Conservation (phyloP, 2,888 invertebrate genomes). For the Iphiclides podalirius region DNA sequence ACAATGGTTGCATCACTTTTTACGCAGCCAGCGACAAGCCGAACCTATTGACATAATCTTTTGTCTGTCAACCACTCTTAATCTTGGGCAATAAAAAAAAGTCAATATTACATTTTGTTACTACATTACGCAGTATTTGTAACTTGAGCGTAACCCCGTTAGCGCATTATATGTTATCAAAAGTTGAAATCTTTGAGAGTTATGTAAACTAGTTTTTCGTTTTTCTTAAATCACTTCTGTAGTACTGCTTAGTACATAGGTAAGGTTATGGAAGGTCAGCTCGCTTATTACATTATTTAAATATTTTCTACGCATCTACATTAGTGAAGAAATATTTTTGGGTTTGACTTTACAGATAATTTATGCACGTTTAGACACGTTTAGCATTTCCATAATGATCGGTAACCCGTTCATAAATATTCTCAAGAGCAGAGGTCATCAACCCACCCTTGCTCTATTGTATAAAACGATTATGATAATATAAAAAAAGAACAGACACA, state of each 20-base stretch:
- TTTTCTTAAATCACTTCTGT: no score
- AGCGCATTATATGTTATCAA: no score
- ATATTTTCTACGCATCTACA: no score
- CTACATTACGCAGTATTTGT: neutral
- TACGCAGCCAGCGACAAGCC: neutral
- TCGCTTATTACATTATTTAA: no score
- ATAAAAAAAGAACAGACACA: slow-evolving; percentile 1
- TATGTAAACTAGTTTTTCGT: no score
- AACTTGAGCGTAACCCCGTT: neutral
- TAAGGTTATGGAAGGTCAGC: no score
- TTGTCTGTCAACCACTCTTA: neutral
- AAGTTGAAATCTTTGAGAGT: no score
- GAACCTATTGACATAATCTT: slow-evolving; percentile 13
- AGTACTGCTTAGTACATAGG: no score
- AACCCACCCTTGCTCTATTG: slow-evolving; percentile 17
- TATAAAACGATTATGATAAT: slow-evolving; percentile 19
- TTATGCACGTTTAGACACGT: neutral
- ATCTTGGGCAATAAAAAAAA: neutral
- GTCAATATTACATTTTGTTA: neutral
- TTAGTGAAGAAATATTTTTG: no score
- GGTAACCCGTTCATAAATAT: slow-evolving; percentile 11
- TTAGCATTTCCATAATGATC: neutral
- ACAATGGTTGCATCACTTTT: slow-evolving; percentile 8
- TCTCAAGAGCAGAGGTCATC: slow-evolving; percentile 14
- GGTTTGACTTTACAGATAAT: neutral